Evolutionary conservation across 2,797 vertebrate genomes (phyloP).

Genomic region (Malacoraja senta): DNA sequence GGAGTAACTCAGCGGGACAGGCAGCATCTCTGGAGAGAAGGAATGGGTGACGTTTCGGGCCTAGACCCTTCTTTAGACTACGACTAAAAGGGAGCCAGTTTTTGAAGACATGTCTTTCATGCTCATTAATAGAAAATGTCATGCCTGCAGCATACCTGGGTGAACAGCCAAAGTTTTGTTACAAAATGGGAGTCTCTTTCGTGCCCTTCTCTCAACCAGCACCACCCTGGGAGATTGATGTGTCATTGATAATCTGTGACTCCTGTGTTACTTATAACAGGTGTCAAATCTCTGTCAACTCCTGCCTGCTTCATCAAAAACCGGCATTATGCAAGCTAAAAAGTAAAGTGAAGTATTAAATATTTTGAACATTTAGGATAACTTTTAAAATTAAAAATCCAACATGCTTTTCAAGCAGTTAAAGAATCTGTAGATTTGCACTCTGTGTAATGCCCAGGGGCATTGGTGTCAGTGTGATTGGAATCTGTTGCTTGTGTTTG

Average conservation of each 20-base stretch:
- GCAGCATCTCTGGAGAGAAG: too few relatives aligned
- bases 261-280: background rate
- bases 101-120: too few relatives aligned
- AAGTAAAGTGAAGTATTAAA: background rate
- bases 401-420: background rate
- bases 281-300: background rate
- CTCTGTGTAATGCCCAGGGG: background rate
- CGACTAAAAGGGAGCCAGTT: too few relatives aligned
- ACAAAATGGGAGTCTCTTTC: background rate
- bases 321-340: background rate
- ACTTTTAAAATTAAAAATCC: background rate
- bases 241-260: background rate
- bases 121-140: background rate
- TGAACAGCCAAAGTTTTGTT: background rate
- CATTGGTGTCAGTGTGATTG: background rate
- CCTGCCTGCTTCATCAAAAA: background rate
- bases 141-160: background rate
- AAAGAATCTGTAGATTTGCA: background rate
- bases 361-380: background rate
- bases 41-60: too few relatives aligned
- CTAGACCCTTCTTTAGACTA: too few relatives aligned
- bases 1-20: too few relatives aligned
- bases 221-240: too few relatives aligned
- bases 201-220: background rate
- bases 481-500: conserved; percentile 31